Conservation (phyloP, 2,888 invertebrate species). For the Melitaea athalia region DNA sequence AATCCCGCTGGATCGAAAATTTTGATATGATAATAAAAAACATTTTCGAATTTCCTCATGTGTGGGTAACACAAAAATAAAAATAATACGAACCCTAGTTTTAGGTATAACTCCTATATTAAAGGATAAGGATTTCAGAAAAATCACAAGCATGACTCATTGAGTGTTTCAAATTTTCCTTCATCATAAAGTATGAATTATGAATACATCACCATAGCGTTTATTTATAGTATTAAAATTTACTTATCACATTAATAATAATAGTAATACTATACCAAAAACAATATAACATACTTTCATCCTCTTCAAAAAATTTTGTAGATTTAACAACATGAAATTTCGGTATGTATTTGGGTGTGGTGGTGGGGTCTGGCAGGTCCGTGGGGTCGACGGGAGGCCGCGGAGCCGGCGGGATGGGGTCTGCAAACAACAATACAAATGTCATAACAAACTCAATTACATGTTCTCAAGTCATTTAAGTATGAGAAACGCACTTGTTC, state of each 20-base stretch:
- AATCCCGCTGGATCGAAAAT: too few relatives aligned
- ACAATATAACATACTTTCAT: constrained; percentile 38
- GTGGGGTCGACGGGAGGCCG: constrained; percentile 7
- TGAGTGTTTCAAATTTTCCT: too few relatives aligned
- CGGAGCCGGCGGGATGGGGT: not conserved
- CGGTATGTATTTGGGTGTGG: constrained; percentile 53
- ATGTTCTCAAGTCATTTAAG: not conserved
- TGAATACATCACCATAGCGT: too few relatives aligned
- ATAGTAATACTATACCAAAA: not conserved
- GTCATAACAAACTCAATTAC: not conserved
- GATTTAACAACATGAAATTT: constrained; percentile 61
- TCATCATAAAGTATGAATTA: too few relatives aligned
- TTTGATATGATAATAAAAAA: too few relatives aligned
- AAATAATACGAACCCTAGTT: too few relatives aligned
- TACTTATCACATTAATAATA: not conserved
- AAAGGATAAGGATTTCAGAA: too few relatives aligned
- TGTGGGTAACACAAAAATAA: too few relatives aligned
- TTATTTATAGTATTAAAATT: too few relatives aligned
- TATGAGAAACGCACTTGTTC: constrained; percentile 7
- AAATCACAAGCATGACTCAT: too few relatives aligned
- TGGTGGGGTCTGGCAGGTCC: constrained; percentile 28
- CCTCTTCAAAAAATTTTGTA: constrained; percentile 56
- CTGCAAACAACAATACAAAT: constrained; percentile 2
- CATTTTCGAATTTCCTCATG: too few relatives aligned
- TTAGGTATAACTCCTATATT: too few relatives aligned